Percentiles rank a stretch among this genome's conserved stretches.
phyloP scores from a whole-genome alignment of 2,888 invertebrate species.

The Melanargia galathea region DNA sequence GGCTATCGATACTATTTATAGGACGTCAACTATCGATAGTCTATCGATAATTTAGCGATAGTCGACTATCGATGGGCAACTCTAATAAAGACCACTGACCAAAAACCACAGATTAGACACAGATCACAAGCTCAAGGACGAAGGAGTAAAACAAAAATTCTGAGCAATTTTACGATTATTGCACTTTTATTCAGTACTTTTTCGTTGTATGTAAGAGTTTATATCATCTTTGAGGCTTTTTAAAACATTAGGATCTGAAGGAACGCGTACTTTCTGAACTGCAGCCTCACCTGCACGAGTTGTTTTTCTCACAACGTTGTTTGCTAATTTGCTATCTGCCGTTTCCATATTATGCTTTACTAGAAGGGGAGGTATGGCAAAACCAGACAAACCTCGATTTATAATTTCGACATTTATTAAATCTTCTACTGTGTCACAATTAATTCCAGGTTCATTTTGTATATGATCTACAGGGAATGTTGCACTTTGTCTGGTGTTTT shows the following conservation, averaged over 20 bases:
- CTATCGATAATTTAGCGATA: no score
- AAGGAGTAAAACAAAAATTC: no score
- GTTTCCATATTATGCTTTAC: constrained; percentile 43
- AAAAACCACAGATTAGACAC: no score
- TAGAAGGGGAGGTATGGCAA: constrained; percentile 63
- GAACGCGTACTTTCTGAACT: constrained; percentile 31
- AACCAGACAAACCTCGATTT: constrained; percentile 70
- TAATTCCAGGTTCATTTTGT: constrained; percentile 53
- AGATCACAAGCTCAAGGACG: no score
- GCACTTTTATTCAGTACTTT: neutral
- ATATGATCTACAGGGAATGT: constrained; percentile 48
- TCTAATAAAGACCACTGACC: no score
- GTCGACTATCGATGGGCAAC: no score
- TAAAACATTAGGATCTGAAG: constrained; percentile 39
- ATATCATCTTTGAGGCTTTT: constrained; percentile 50
- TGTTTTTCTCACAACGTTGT: constrained; percentile 30
- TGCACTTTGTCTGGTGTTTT: constrained; percentile 57
- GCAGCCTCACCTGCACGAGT: constrained; percentile 21
- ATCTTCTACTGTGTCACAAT: constrained; percentile 57
- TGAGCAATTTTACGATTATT: no score
- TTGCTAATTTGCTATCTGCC: constrained; percentile 44
- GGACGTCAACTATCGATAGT: no score
- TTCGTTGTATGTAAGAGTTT: constrained; percentile 44
- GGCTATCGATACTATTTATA: no score
- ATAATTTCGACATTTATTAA: constrained; percentile 66